Base-by-base conservation (phyloP, 2,888 invertebrate species). In the Gisinianus flammeolus region DNA sequence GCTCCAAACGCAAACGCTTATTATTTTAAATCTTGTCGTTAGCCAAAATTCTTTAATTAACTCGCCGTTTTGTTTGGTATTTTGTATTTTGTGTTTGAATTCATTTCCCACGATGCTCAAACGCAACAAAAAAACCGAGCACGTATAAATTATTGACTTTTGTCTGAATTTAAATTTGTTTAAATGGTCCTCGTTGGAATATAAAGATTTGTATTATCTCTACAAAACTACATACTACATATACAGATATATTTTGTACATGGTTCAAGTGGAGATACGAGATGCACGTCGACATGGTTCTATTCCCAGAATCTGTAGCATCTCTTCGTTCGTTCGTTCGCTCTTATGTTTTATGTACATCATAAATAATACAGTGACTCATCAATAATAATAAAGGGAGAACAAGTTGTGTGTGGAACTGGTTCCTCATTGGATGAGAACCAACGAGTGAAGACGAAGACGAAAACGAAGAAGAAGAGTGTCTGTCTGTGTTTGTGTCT, bases 301-400 rank as follows among this genome's bases (percentile, higher is more conserved):
- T 44, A 44, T 44, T 44, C 44, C 44, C 19, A 44, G 44, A 44
- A 44, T 44, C 44, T 44, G 44, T 35, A 35, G 35, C 35, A 35
- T 35, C 62, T 62, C 62, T 62, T 28, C 12, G 24, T 6, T 26
- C 62, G 16, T 6, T 62, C 62, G 5, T 8, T 12, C 62, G 6
- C 35, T 35, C 44, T 44, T 22, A 64, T 68, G 44, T 44, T 30
- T 35, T 44, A 22, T 71, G 56, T 30, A 12, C 64, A 64, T 74
- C 74, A 67, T 74, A 66, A 74, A 66, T 74, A 74, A 74, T 74
- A 66, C 26, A 74, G 74, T 74, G 74, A 74, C 74, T 74, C 74
- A 74, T 74, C 74, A 74, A 74, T 74, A 74, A 74, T 64, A 31
- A 66, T 52, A 67, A 67, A 62, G 12, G 24, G 26, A 28, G 62